Percentiles rank a stretch among this genome's conserved stretches.
phyloP scores from a whole-genome alignment of 2,113 vertebrate species.

The Phaetusa simplex region DNA sequence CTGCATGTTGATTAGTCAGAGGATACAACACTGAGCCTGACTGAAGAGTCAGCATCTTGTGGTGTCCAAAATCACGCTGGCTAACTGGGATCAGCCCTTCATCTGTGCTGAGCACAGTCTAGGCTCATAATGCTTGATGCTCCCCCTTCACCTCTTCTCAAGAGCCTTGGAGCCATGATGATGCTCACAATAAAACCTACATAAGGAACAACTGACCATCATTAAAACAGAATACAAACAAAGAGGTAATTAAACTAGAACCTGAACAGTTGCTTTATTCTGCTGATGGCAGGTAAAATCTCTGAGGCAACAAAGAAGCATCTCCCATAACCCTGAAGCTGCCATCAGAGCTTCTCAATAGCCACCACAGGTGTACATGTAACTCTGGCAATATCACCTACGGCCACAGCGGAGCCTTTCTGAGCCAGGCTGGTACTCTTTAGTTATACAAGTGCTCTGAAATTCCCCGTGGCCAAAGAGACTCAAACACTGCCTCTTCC shows the following conservation, averaged over 20 bases:
- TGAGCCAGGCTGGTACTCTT: not conserved
- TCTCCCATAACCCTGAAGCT: not conserved
- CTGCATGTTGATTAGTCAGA: fast-evolving
- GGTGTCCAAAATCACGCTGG: not conserved
- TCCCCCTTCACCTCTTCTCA: not conserved
- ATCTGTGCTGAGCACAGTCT: not conserved
- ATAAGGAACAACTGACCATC: not conserved
- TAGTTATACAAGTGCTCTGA: not conserved
- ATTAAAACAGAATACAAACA: not conserved
- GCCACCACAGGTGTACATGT: not conserved
- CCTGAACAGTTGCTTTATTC: not conserved
- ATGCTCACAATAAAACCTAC: not conserved
- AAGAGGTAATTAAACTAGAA: not conserved
- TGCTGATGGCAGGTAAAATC: not conserved
- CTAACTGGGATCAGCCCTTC: not conserved
- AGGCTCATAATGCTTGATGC: not conserved
- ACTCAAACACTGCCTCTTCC: no score
- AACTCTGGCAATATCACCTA: not conserved
- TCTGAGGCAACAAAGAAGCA: not conserved
- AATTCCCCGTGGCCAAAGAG: not conserved
- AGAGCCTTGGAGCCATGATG: not conserved
- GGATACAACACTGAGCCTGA: not conserved
- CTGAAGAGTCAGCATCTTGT: not conserved
- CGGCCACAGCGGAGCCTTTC: not conserved
- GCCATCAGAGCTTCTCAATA: not conserved